Evolutionary conservation across 1,140 invertebrate genomes (phyloP).

Genomic region (Nomia melanderi): DNA sequence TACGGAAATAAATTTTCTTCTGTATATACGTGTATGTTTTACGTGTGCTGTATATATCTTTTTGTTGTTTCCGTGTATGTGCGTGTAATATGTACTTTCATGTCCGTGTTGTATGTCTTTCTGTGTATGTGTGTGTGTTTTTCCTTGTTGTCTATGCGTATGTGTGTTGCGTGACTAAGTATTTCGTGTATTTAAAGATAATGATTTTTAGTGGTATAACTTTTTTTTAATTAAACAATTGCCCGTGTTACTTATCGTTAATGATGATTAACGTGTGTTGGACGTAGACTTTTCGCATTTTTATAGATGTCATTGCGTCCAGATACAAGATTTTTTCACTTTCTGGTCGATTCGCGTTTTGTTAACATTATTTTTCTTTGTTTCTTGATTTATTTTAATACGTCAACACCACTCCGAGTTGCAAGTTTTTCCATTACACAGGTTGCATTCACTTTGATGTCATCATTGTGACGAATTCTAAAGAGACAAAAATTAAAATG

Average conservation of each 20-base stretch:
- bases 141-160: too few species aligned
- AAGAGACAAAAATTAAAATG: slow-evolving; percentile 81
- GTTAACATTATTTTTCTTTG: slow-evolving; percentile 66
- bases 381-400: slow-evolving; percentile 75
- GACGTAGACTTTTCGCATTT: slow-evolving; percentile 78
- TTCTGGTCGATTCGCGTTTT: slow-evolving; percentile 66
- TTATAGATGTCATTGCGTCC: slow-evolving; percentile 79
- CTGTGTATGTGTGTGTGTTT: too few species aligned
- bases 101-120: slow-evolving; percentile 33
- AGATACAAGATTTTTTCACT: slow-evolving; percentile 78
- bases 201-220: slow-evolving; percentile 65
- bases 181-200: slow-evolving; percentile 62
- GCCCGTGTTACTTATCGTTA: slow-evolving; percentile 69
- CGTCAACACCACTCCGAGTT: slow-evolving; percentile 81
- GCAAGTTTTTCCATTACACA: slow-evolving; percentile 79
- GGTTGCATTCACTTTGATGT: slow-evolving; percentile 94
- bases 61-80: slow-evolving; percentile 38
- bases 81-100: slow-evolving; percentile 41
- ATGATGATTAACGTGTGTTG: slow-evolving; percentile 66
- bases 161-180: slow-evolving; percentile 40
- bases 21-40: slow-evolving; percentile 38
- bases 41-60: slow-evolving; percentile 26
- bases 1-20: slow-evolving; percentile 60
- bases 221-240: slow-evolving; percentile 67
- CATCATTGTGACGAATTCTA: slow-evolving; percentile 99